A percentile compares a stretch with the other conserved stretches of the same genome.
Conservation (phyloP, 2,888 invertebrate species). For the Nephrotoma flavescens region DNA sequence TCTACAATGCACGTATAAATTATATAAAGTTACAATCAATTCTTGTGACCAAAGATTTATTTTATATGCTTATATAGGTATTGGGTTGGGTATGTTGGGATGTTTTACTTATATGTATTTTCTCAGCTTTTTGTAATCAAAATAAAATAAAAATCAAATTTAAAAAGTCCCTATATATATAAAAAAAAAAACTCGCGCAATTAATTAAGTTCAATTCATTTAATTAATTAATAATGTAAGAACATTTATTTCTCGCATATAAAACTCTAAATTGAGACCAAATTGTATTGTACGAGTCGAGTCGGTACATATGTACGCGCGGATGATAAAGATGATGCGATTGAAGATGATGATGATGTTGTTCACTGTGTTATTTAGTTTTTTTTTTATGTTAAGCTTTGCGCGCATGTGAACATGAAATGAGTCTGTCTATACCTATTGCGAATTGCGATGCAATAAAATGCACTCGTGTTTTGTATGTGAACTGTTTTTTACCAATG, state of each 20-base stretch:
- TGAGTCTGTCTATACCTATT: neutral
- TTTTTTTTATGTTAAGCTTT: neutral
- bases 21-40: neutral
- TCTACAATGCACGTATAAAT: neutral
- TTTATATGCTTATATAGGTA: neutral
- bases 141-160: neutral
- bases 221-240: slow-evolving; percentile 4
- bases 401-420: neutral
- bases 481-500: neutral
- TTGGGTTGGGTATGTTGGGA: neutral
- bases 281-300: neutral
- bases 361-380: neutral
- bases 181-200: neutral
- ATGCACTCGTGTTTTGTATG: neutral
- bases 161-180: neutral
- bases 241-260: neutral
- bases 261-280: neutral
- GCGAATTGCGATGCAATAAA: neutral
- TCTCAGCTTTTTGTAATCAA: neutral
- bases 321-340: neutral
- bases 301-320: neutral
- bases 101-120: neutral
- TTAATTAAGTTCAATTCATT: slow-evolving; percentile 4
- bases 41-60: neutral
- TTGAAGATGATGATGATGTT: neutral